Percentiles rank a stretch among this genome's conserved stretches.
Conservation (phyloP, 2,888 invertebrate species). For the Schizaphis graminum region DNA sequence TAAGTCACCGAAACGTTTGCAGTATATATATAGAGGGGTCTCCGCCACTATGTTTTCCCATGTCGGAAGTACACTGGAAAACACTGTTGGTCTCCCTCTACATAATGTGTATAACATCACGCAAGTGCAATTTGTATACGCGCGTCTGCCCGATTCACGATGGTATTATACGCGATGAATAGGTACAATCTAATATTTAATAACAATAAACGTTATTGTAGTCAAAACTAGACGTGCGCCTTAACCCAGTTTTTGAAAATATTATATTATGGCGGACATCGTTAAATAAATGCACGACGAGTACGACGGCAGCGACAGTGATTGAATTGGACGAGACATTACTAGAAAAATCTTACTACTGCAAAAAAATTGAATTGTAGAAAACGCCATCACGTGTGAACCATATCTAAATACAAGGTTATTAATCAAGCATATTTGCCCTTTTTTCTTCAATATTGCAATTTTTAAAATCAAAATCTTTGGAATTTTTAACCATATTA, state of each 20-base stretch:
- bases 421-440: too few species aligned
- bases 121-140: slow-evolving; percentile 6
- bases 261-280: background rate
- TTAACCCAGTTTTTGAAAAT: background rate
- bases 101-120: background rate
- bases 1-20: background rate
- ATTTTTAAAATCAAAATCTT: too few species aligned
- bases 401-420: background rate
- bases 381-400: background rate
- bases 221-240: slow-evolving; percentile 6
- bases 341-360: background rate
- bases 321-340: background rate
- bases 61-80: background rate
- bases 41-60: background rate
- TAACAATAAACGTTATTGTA: background rate
- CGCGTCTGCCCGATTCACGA: background rate
- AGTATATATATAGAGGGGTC: background rate
- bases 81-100: background rate
- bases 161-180: background rate
- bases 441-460: too few species aligned
- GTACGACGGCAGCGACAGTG: background rate
- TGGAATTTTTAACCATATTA: too few species aligned
- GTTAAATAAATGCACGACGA: background rate
- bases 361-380: background rate
- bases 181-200: background rate